Conservation (phyloP, 2,888 invertebrate genomes). For the Mythimna lalbum region DNA sequence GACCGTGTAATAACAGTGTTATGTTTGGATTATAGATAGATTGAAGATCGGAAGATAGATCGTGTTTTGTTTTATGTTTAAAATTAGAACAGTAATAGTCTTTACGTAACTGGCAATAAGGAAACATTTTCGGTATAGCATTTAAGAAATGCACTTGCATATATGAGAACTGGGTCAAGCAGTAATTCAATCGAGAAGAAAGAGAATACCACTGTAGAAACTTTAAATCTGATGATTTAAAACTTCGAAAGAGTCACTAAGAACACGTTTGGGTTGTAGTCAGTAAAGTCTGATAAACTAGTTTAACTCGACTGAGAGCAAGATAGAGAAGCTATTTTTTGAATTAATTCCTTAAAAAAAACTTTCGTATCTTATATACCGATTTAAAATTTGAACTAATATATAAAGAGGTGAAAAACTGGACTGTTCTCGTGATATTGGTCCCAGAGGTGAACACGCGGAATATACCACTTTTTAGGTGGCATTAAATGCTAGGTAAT, state of each 20-base stretch:
- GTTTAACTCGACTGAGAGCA: too few relatives aligned
- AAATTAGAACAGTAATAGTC: slow-evolving; percentile 5
- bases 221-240: neutral
- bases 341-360: too few relatives aligned
- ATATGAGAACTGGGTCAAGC: neutral
- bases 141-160: neutral
- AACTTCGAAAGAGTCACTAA: neutral
- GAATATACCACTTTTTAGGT: too few relatives aligned
- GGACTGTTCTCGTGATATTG: too few relatives aligned
- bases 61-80: neutral
- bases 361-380: too few relatives aligned
- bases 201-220: neutral
- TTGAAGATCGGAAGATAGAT: slow-evolving; percentile 3
- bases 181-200: neutral
- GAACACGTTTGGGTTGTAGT: too few relatives aligned
- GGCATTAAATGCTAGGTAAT: too few relatives aligned
- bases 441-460: too few relatives aligned
- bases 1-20: slow-evolving; percentile 23
- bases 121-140: neutral
- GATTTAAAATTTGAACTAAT: too few relatives aligned
- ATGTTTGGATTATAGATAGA: slow-evolving; percentile 23
- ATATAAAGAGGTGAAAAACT: too few relatives aligned
- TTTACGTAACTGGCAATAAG: slow-evolving; percentile 2
- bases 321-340: too few relatives aligned
- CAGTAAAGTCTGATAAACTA: too few relatives aligned